Percentiles rank a stretch among this genome's conserved stretches.
Evolutionary conservation across 2,797 vertebrate species (phyloP).

Genomic region (Malurus leucopterus): DNA sequence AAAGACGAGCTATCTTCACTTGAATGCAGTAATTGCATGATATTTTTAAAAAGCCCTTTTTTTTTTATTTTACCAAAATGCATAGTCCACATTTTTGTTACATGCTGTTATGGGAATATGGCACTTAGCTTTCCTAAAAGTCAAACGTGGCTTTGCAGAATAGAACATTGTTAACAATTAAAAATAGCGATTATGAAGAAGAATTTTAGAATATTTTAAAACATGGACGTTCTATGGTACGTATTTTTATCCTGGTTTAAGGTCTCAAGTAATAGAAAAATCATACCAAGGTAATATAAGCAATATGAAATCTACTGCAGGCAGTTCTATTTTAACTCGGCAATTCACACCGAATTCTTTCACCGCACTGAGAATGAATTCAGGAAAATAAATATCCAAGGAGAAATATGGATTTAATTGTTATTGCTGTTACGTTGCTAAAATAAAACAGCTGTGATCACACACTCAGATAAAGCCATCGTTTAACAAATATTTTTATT

Average conservation of each 20-base stretch:
- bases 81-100: not conserved
- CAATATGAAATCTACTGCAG: slow-evolving; percentile 15
- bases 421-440: slow-evolving; percentile 62
- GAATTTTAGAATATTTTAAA: not conserved
- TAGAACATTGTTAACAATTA: not conserved
- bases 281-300: slow-evolving; percentile 28
- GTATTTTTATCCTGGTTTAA: slow-evolving; percentile 8
- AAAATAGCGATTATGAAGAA: not conserved
- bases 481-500: slow-evolving; percentile 73
- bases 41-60: not conserved
- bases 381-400: slow-evolving; percentile 74
- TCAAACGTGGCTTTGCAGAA: not conserved
- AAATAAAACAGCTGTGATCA: slow-evolving; percentile 79
- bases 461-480: slow-evolving; percentile 69
- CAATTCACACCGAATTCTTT: slow-evolving; percentile 70
- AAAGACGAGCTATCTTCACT: not conserved
- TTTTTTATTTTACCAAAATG: not conserved
- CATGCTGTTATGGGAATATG: not conserved
- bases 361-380: slow-evolving; percentile 54
- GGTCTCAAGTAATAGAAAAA: not conserved
- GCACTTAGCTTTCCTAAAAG: not conserved
- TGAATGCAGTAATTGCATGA: not conserved
- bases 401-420: slow-evolving; percentile 75
- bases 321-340: slow-evolving; percentile 16
- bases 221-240: not conserved